phyloP scores from a whole-genome alignment of 2,888 invertebrate genomes.

The Napeogenes inachia region DNA sequence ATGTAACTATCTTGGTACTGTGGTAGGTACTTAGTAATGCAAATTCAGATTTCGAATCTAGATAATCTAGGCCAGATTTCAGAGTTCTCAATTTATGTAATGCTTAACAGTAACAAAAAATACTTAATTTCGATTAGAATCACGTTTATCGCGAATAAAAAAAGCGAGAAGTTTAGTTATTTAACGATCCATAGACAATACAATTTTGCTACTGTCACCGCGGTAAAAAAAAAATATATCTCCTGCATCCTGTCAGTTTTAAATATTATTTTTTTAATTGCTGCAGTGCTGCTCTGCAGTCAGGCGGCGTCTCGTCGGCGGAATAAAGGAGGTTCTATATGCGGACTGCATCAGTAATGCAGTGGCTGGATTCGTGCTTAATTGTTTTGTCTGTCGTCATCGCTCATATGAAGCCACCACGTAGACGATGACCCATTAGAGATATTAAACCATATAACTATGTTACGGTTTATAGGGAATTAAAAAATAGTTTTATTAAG shows the following conservation, averaged over 20 bases:
- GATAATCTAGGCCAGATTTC: too few species aligned
- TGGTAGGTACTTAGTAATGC: too few species aligned
- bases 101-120: background rate
- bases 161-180: background rate
- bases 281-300: slow-evolving; percentile 34
- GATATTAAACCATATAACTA: background rate
- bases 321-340: slow-evolving; percentile 37
- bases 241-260: slow-evolving; percentile 19
- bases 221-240: slow-evolving; percentile 9
- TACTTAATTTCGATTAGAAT: background rate
- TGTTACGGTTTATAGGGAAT: too few species aligned
- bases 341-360: slow-evolving; percentile 41
- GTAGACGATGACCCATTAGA: slow-evolving; percentile 14
- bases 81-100: too few species aligned
- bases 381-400: slow-evolving; percentile 25
- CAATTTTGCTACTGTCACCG: slow-evolving; percentile 6
- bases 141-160: too few species aligned
- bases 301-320: slow-evolving; percentile 40
- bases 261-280: slow-evolving; percentile 38
- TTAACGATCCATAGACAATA: slow-evolving; percentile 3
- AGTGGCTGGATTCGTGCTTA: slow-evolving; percentile 28
- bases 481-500: too few species aligned
- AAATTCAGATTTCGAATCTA: too few species aligned
- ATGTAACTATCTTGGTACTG: too few species aligned
- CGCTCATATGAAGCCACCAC: slow-evolving; percentile 11